A percentile compares a stretch with the other conserved stretches of the same genome.
These are phyloP conservation scores for Phylloscopus trochilus DNA, from an alignment of 2,113 vertebrate genomes.

Conservation along the genomic window DNA sequence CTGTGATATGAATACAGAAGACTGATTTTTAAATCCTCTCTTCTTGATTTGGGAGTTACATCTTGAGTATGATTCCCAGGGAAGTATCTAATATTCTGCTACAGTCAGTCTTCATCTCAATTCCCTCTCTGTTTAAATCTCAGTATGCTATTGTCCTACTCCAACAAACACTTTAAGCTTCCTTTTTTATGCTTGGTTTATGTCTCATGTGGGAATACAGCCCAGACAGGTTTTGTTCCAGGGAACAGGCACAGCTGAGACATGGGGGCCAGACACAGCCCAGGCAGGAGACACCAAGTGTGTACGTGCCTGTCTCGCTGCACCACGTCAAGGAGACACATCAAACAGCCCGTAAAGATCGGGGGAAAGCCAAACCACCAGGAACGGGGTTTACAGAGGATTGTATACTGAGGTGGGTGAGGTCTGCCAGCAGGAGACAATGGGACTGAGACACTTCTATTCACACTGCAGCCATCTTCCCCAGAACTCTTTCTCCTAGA, in stretches of 20 bases:
- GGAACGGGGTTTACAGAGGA: background rate
- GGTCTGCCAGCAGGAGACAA: background rate
- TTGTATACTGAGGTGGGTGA: background rate
- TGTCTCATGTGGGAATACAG: background rate
- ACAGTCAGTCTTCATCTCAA: background rate
- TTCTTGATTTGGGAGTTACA: background rate
- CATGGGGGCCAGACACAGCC: background rate
- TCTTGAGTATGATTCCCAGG: background rate
- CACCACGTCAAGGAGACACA: background rate
- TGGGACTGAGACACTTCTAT: background rate
- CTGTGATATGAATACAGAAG: background rate
- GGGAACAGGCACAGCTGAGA: background rate
- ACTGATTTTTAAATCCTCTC: background rate
- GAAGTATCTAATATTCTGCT: background rate
- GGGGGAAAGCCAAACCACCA: background rate
- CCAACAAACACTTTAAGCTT: background rate
- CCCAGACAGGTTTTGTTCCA: background rate
- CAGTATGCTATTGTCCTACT: background rate
- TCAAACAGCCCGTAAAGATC: background rate
- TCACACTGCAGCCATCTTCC: background rate
- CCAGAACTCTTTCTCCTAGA: background rate
- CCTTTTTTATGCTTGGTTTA: background rate
- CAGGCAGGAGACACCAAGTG: background rate
- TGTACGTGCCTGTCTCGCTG: background rate
- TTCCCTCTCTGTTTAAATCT: background rate